These are phyloP conservation scores for Nysson spinosus DNA, from an alignment of 2,888 invertebrate species.

Conservation along the genomic window DNA sequence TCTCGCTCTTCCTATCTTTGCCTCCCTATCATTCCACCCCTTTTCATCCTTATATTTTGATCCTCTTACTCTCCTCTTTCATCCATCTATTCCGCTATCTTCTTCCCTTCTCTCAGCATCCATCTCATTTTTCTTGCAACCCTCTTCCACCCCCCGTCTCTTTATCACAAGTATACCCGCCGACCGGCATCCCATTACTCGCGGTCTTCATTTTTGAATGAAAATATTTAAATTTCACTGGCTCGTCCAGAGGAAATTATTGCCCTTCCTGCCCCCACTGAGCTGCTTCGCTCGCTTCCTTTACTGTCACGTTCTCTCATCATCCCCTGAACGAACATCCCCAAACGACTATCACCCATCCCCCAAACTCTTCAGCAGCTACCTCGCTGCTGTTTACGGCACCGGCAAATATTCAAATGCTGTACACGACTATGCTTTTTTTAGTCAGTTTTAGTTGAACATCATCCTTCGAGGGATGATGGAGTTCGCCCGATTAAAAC, in stretches of 20 bases:
- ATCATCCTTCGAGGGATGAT: slow-evolving; percentile 22
- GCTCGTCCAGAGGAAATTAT: slow-evolving; percentile 62
- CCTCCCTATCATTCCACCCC: slow-evolving; percentile 1
- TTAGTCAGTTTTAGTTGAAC: slow-evolving; percentile 9
- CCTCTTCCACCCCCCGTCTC: slow-evolving; percentile 4
- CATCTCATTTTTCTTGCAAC: slow-evolving; percentile 2
- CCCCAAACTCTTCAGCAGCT: not conserved
- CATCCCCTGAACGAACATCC: slow-evolving; percentile 7
- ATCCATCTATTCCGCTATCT: slow-evolving; percentile 7
- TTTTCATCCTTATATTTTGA: not conserved
- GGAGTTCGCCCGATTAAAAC: slow-evolving; percentile 1
- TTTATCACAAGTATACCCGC: slow-evolving; percentile 7
- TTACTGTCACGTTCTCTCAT: slow-evolving; percentile 8
- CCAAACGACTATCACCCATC: not conserved
- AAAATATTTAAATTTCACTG: slow-evolving; percentile 65
- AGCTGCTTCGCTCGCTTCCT: slow-evolving; percentile 12
- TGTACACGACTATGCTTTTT: slow-evolving; percentile 43
- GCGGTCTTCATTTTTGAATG: slow-evolving; percentile 57
- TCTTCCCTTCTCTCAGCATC: slow-evolving; percentile 32
- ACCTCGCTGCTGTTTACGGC: slow-evolving; percentile 25
- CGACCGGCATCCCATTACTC: slow-evolving; percentile 53
- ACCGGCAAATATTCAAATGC: slow-evolving; percentile 51
- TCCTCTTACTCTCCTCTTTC: too few species aligned
- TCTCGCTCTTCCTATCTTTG: slow-evolving; percentile 1
- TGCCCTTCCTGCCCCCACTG: slow-evolving; percentile 36